phyloP scores from a whole-genome alignment of 2,797 vertebrate genomes.

The Pseudopleuronectes americanus region DNA sequence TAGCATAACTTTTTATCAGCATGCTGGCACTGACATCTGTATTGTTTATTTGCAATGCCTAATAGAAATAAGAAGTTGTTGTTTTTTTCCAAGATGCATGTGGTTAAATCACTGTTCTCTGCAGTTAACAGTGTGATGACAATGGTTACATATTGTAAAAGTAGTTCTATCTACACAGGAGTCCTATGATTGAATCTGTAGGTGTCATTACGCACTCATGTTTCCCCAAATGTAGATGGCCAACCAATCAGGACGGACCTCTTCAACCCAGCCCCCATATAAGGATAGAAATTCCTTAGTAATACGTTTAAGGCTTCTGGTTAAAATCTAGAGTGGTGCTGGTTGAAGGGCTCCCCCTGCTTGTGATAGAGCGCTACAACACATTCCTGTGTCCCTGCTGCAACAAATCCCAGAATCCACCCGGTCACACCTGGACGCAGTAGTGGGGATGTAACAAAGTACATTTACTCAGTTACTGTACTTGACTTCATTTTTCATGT shows the following conservation, averaged over 20 bases:
- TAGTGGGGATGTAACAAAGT: too few species aligned
- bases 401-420: constrained; percentile 10
- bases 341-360: constrained; percentile 21
- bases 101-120: constrained; percentile 55
- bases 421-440: constrained; percentile 9
- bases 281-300: neutral
- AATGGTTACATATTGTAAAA: constrained; percentile 60
- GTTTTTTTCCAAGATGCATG: constrained; percentile 64
- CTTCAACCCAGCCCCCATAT: constrained; percentile 2
- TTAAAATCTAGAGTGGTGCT: constrained; percentile 18
- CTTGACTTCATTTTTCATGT: too few species aligned
- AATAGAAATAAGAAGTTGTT: constrained; percentile 51
- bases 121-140: constrained; percentile 43
- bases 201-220: constrained; percentile 1
- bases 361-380: constrained; percentile 29
- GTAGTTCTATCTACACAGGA: constrained; percentile 34
- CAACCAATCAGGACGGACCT: constrained; percentile 22
- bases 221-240: constrained; percentile 22
- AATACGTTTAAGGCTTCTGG: neutral
- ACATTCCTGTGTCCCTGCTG: constrained; percentile 6
- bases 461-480: too few species aligned
- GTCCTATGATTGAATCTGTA: constrained; percentile 25
- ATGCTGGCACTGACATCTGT: constrained; percentile 72
- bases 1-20: constrained; percentile 69
- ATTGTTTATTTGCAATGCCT: constrained; percentile 68